Evolutionary conservation across 2,888 invertebrate genomes (phyloP).

Genomic region (Drosophila formosana): DNA sequence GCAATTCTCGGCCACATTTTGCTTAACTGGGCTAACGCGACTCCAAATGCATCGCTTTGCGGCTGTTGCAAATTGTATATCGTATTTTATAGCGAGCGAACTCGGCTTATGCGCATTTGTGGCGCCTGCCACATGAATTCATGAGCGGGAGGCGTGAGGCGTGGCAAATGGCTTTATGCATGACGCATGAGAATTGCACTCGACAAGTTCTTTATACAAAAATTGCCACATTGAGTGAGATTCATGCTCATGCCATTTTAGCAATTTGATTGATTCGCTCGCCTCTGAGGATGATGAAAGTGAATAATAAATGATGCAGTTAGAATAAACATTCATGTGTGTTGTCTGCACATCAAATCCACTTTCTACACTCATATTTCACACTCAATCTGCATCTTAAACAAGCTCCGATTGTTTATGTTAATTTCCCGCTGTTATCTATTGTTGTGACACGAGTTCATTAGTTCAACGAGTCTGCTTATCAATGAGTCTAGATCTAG

Average conservation of each 20-base stretch:
- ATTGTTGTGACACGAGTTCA: slow-evolving; percentile 18
- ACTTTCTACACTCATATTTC: slow-evolving; percentile 4
- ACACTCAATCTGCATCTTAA: background rate
- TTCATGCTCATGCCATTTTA: background rate
- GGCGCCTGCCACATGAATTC: slow-evolving; percentile 22
- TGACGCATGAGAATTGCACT: slow-evolving; percentile 60
- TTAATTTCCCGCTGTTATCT: slow-evolving; percentile 39
- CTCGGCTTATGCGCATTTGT: slow-evolving; percentile 12
- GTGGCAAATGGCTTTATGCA: slow-evolving; percentile 55
- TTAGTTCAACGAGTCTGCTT: slow-evolving; percentile 27
- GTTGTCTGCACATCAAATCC: slow-evolving; percentile 1
- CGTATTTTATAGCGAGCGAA: slow-evolving; percentile 9
- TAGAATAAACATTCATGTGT: background rate
- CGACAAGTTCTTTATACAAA: background rate
- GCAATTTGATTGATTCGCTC: slow-evolving; percentile 5
- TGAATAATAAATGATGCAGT: slow-evolving; percentile 4
- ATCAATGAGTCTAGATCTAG: slow-evolving; percentile 37
- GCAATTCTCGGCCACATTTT: slow-evolving; percentile 31
- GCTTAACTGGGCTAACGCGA: slow-evolving; percentile 51
- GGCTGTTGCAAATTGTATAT: background rate
- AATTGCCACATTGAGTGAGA: no score
- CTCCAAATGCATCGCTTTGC: slow-evolving; percentile 8
- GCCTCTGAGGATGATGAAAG: background rate
- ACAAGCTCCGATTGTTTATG: slow-evolving; percentile 19
- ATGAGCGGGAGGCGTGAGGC: slow-evolving; percentile 22